Evolutionary conservation across 2,797 vertebrate genomes (phyloP).

Genomic region (Pipistrellus pygmaeus): DNA sequence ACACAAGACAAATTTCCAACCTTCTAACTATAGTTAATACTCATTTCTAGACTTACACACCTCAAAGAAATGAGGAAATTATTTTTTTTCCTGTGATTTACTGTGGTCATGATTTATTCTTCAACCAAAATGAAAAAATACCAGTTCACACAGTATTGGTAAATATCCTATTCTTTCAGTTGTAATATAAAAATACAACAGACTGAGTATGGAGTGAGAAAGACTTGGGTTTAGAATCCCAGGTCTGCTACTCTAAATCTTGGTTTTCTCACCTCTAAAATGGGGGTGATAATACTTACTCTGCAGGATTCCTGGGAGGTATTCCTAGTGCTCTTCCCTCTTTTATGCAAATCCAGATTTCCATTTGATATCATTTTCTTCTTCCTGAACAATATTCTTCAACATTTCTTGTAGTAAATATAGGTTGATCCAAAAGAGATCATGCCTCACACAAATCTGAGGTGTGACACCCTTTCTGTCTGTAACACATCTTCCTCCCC

Average conservation of each 20-base stretch:
- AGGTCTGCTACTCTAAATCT: background rate
- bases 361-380: background rate
- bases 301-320: background rate
- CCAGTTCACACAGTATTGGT: background rate
- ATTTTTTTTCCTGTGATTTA: background rate
- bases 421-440: background rate
- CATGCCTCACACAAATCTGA: background rate
- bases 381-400: background rate
- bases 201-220: background rate
- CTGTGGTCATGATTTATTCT: slow-evolving; percentile 38
- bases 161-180: slow-evolving; percentile 27
- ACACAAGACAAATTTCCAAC: background rate
- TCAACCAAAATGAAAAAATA: slow-evolving; percentile 51
- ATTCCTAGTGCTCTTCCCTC: background rate
- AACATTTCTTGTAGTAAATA: background rate
- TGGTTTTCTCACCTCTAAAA: slow-evolving; percentile 1
- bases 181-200: background rate
- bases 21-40: slow-evolving; percentile 30
- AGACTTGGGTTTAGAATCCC: background rate
- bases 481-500: background rate
- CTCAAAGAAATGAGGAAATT: slow-evolving; percentile 43
- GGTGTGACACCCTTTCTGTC: background rate
- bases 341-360: background rate
- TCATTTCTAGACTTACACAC: slow-evolving; percentile 39
- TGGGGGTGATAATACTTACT: background rate